Evolutionary conservation across 2,797 vertebrate genomes (phyloP), one percentile per base, ranked within the genome.

Genomic region (Enteromius viviparus): DNA sequence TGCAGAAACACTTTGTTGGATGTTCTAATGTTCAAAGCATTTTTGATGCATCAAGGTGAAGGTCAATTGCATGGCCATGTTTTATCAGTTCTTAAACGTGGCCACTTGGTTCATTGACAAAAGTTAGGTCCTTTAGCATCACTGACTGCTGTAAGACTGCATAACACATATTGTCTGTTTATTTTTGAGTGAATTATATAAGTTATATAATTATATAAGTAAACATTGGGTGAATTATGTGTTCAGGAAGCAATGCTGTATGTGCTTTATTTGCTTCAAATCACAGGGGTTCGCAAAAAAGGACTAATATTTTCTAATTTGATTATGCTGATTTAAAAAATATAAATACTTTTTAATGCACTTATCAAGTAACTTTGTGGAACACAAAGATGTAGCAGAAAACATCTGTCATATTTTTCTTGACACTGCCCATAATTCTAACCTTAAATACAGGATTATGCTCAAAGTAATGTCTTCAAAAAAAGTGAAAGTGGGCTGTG

Each of bases 1-100:
- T 64, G 62, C 62, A 64, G 29, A 64, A 64, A 32, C 15, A 19
- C 29, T 64, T 69, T 68, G 21, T 79, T 69, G 62, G 68, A 79
- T 8, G 4, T 17, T 51, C 19, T 66, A 37, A 66, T 66, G 12
- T 37, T 78, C 21, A 51, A 78, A 79, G 32, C 47, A 23, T 53
- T 69, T 55, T 23, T 69, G 32, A 79, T 55, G 4, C 32, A 17
- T 68, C 47, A 79, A 53, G 47, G 49, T 12, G 34, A 69, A 79
- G 49, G 64, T 53, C 77, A 69, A 14, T 7, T 10, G 64, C 64
- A 23, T 26, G 32, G 21, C 64, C 77, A 37, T 12, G 6, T 23
- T 51, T 79, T 26, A 37, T 69, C 12, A 15, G 15, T 49, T 55
- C 32, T 69, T 69, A 69, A 78, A 47, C 45, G 1, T 49, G 29